Base-by-base conservation (phyloP, 92 coral and sea anemone genomes). In the Epizoanthus rinbou region DNA sequence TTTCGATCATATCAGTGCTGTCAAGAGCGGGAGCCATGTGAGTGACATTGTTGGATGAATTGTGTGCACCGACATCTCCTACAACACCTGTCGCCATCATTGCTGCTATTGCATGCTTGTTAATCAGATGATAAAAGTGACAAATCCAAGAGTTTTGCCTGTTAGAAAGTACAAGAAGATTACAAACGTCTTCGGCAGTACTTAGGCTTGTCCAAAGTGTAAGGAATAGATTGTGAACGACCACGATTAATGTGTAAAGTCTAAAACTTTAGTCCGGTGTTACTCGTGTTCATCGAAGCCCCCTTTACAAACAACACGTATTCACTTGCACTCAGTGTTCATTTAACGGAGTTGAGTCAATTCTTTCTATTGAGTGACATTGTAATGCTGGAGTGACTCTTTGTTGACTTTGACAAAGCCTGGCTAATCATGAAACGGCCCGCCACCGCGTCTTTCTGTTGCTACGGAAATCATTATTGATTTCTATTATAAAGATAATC, bases 1-100 rank as follows among this genome's bases (percentile, higher is more conserved):
- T 79, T 73, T 93, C 90, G 3, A 84, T 11, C 56, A 89, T 21
- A 15, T 87, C 87, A 7, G 79, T 31, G 35, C 62, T 56, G 63
- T 57, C 82, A 3, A 89, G 74, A 24, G 80, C 47, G 7, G 64
- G 63, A 21, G 52, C 69, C 53, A 63, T 1, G 23, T 50, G 54
- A 50, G 82, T 78, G 43, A 35, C 21, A 59, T 78, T 78, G 54
- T 11, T 50, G 54, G 15, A 50, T 13, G 50, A 35, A 17, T 62
- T 50, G 45, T 63, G 63, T 8, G 37, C 53, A 8, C 64, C 56
- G 17, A 25, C 72, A 10, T 53, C 24, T 23, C 66, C 39, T 6
- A 39, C 43, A 78, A 5, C 31, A 62, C 65, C 50, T 15, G 43
- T 59, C 16, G 37, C 45, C 82, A 62, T 62, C 39, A 43, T 63